A percentile compares a stretch with the other conserved stretches of the same genome.
phyloP scores from a whole-genome alignment of 2,888 invertebrate genomes.

The Spialia ferax region DNA sequence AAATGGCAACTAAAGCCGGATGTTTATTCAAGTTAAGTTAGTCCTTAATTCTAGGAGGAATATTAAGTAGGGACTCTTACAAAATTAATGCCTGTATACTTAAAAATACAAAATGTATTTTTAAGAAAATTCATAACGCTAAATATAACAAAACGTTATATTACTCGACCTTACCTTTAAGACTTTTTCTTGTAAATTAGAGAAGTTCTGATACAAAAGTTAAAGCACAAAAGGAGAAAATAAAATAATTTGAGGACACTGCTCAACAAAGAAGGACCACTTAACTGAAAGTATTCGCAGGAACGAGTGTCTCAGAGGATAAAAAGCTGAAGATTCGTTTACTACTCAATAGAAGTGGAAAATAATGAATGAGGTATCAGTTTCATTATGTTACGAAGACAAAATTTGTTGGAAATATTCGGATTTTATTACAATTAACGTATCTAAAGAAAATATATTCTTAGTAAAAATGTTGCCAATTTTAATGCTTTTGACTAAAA shows the following conservation, averaged over 20 bases:
- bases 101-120: not conserved
- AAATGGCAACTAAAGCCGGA: too few relatives aligned
- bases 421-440: too few relatives aligned
- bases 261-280: not conserved
- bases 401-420: not conserved
- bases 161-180: too few relatives aligned
- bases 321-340: conserved; percentile 9
- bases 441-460: too few relatives aligned
- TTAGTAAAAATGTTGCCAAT: too few relatives aligned
- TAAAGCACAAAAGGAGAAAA: conserved; percentile 6
- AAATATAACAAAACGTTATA: too few relatives aligned
- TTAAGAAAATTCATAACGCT: not conserved
- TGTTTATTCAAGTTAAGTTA: too few relatives aligned
- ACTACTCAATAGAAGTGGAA: not conserved
- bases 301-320: conserved; percentile 2
- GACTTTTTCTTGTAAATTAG: not conserved
- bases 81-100: too few relatives aligned
- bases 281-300: conserved; percentile 11
- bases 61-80: too few relatives aligned
- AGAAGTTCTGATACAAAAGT: conserved; percentile 12
- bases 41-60: too few relatives aligned
- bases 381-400: not conserved
- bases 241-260: conserved; percentile 3
- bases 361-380: not conserved
- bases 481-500: too few relatives aligned